Conservation (phyloP, 2,888 invertebrate species). For the Neocrepidodera transversa region DNA sequence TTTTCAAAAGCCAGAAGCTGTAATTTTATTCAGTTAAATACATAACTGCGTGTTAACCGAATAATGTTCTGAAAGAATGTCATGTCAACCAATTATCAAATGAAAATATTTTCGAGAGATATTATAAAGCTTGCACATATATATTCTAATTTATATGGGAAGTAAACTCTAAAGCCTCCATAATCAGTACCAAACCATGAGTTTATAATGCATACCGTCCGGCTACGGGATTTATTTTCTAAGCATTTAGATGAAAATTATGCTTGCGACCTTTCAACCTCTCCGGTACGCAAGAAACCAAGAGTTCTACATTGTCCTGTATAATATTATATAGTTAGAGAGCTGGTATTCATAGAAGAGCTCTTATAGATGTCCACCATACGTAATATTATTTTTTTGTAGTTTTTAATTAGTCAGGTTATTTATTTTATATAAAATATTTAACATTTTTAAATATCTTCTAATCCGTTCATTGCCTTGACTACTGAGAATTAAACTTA, state of each 20-base stretch:
- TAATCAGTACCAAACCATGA: constrained; percentile 25
- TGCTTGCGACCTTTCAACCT: constrained; percentile 41
- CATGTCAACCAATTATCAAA: constrained; percentile 1
- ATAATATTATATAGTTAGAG: constrained; percentile 5
- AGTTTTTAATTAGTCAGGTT: too few relatives aligned
- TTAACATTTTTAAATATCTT: too few relatives aligned
- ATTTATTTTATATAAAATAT: too few relatives aligned
- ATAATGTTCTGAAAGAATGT: background rate
- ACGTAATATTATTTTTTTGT: too few relatives aligned
- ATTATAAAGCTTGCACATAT: constrained; percentile 1
- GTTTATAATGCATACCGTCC: constrained; percentile 23
- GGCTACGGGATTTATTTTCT: constrained; percentile 30
- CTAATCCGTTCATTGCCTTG: too few relatives aligned
- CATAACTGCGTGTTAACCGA: too few relatives aligned
- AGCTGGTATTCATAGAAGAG: background rate
- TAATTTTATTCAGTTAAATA: too few relatives aligned
- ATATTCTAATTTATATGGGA: constrained; percentile 23
- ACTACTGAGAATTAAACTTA: too few relatives aligned
- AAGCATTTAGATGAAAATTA: constrained; percentile 45
- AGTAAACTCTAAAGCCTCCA: constrained; percentile 6
- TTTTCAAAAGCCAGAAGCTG: too few relatives aligned
- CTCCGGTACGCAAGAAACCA: constrained; percentile 37
- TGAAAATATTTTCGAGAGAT: constrained; percentile 4
- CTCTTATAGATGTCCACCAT: too few relatives aligned
- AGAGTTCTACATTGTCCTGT: constrained; percentile 41